Evolutionary conservation across 1,140 invertebrate genomes (phyloP).

Genomic region (Temnothorax nylanderi): DNA sequence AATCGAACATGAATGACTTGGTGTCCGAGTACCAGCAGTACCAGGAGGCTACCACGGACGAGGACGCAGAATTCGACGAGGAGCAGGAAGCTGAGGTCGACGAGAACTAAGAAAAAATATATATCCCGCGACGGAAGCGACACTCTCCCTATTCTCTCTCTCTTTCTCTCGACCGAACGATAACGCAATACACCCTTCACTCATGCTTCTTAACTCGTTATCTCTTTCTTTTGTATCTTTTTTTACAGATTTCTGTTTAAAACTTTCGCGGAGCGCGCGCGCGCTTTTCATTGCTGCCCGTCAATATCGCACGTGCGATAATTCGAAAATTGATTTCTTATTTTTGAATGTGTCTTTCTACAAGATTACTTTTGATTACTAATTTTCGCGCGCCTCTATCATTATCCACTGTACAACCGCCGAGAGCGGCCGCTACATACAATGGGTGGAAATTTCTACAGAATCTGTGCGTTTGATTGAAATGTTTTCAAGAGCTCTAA

Average conservation of each 20-base stretch:
- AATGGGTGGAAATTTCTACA: no score
- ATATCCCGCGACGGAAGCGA: no score
- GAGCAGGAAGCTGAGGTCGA: no score
- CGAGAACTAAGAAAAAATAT: no score
- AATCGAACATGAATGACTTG: no score
- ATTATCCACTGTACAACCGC: constrained; percentile 75
- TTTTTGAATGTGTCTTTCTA: constrained; percentile 48
- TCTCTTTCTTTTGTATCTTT: constrained; percentile 60
- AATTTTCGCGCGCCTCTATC: constrained; percentile 64
- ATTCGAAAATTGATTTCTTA: constrained; percentile 51
- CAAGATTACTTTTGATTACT: constrained; percentile 52
- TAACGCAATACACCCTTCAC: constrained; percentile 55
- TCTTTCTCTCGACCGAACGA: constrained; percentile 38
- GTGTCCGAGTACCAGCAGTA: no score
- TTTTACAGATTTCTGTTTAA: constrained; percentile 63
- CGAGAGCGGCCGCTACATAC: constrained; percentile 66
- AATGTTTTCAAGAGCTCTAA: no score
- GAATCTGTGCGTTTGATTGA: no score
- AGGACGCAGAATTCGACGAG: no score
- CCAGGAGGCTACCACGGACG: no score
- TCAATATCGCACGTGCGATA: constrained; percentile 14
- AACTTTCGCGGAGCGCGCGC: constrained; percentile 49
- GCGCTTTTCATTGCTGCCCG: constrained; percentile 45
- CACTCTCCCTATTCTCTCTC: neutral
- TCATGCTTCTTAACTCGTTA: constrained; percentile 71